phyloP scores from a whole-genome alignment of 2,797 vertebrate species.

The Melanotaenia trifasciata region DNA sequence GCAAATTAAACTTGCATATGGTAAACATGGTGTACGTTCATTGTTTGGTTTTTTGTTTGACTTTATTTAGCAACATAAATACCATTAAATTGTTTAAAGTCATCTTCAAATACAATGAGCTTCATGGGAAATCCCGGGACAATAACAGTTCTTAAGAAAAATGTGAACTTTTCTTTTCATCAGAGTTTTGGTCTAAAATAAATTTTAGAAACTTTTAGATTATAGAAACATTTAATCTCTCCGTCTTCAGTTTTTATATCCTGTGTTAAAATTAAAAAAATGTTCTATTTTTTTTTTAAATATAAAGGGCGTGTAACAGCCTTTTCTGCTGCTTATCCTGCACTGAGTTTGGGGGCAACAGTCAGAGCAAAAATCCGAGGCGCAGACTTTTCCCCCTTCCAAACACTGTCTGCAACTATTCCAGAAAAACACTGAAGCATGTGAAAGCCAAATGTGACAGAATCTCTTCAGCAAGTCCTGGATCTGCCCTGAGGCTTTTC shows the following conservation, averaged over 20 bases:
- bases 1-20: neutral
- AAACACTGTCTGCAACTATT: too few species aligned
- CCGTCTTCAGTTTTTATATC: neutral
- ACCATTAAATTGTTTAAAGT: neutral
- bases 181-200: neutral
- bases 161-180: too few species aligned
- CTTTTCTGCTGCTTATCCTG: neutral
- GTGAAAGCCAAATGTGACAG: too few species aligned
- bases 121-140: too few species aligned
- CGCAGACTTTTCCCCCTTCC: too few species aligned
- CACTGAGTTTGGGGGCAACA: neutral
- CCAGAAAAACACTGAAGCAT: too few species aligned
- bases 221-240: neutral
- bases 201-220: neutral
- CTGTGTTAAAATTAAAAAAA: neutral
- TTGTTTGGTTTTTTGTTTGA: neutral
- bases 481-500: too few species aligned
- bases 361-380: neutral
- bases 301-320: neutral
- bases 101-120: neutral
- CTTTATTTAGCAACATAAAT: neutral
- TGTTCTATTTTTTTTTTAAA: neutral
- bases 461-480: too few species aligned
- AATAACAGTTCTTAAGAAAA: too few species aligned
- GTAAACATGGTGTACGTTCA: neutral